Evolutionary conservation across 2,113 vertebrate genomes (phyloP).

Genomic region (Cairina moschata): DNA sequence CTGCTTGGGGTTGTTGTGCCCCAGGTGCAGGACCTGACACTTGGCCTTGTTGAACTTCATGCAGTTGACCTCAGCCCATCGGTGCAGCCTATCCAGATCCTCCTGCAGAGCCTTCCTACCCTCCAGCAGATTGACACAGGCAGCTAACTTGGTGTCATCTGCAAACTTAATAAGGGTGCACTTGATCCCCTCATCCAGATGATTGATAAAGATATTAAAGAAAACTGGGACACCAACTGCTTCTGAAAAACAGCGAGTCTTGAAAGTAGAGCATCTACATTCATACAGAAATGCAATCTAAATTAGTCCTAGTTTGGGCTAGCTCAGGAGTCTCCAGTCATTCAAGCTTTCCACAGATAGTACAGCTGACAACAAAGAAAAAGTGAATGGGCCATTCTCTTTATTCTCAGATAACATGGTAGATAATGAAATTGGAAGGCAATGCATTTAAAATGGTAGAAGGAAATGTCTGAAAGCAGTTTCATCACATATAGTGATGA

Average conservation of each 20-base stretch:
- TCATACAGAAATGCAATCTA: not conserved
- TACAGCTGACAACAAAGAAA: not conserved
- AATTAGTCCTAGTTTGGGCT: not conserved
- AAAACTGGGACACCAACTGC: not conserved
- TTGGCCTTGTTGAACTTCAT: no score
- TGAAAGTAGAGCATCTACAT: not conserved
- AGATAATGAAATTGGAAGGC: not conserved
- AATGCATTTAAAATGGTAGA: not conserved
- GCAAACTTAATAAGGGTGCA: no score
- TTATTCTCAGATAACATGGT: not conserved
- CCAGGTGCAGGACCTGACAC: no score
- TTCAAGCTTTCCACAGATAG: not conserved
- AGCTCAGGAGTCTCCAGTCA: not conserved
- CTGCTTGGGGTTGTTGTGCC: no score
- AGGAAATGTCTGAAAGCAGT: not conserved
- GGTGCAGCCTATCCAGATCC: no score
- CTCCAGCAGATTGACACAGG: no score
- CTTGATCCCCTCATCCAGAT: no score
- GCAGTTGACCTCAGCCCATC: no score
- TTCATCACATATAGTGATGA: not conserved
- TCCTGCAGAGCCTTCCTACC: no score
- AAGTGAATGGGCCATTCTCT: not conserved
- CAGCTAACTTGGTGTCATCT: no score
- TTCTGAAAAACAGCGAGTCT: not conserved
- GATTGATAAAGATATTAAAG: no score